Evolutionary conservation across 1,140 invertebrate genomes (phyloP).

Genomic region (Rhyzopertha dominica): DNA sequence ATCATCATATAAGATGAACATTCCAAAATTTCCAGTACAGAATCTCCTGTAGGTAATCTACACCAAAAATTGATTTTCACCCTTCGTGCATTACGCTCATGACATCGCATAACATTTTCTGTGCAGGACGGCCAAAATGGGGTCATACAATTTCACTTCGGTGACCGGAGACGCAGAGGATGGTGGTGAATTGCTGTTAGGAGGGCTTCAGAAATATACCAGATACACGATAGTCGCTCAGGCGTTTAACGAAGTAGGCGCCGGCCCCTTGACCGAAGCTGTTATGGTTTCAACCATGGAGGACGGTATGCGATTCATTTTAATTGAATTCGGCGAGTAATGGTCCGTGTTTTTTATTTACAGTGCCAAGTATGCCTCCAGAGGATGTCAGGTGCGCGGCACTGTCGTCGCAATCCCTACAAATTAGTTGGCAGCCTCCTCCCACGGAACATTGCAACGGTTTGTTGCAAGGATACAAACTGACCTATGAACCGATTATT

Average conservation of each 20-base stretch:
- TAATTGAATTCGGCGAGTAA: too few species aligned
- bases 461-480: conserved; percentile 77
- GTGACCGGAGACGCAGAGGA: conserved; percentile 65
- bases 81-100: too few species aligned
- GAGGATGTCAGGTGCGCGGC: conserved; percentile 68
- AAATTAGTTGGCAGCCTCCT: conserved; percentile 81
- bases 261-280: conserved; percentile 72
- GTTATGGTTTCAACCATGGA: conserved; percentile 72
- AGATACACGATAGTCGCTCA: conserved; percentile 76
- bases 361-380: conserved; percentile 68
- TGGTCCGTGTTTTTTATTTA: too few species aligned
- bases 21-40: too few species aligned
- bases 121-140: conserved; percentile 44
- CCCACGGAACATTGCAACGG: conserved; percentile 70
- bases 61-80: too few species aligned
- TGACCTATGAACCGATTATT: conserved; percentile 63
- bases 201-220: conserved; percentile 69
- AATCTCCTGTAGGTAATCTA: too few species aligned
- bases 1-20: too few species aligned
- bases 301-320: conserved; percentile 60
- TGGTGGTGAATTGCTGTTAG: conserved; percentile 59
- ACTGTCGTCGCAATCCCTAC: conserved; percentile 67
- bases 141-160: conserved; percentile 62
- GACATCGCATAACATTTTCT: conserved; percentile 50
- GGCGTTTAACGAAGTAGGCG: conserved; percentile 80